These are phyloP conservation scores for Marmota monax DNA, from an alignment of 2,113 vertebrate genomes.

Conservation along the genomic window DNA sequence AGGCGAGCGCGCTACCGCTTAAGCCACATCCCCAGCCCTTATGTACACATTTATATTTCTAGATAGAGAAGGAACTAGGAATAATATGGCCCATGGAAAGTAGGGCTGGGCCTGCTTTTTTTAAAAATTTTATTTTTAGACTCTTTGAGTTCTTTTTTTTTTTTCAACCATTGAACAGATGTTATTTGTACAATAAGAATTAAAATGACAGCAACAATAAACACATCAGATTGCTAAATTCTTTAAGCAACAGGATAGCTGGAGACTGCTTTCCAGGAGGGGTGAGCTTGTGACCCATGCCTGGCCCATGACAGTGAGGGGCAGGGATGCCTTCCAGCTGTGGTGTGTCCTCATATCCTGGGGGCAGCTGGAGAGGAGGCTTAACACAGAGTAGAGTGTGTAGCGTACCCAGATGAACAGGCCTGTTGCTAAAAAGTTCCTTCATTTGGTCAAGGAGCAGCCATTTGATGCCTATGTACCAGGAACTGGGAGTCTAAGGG, in stretches of 20 bases:
- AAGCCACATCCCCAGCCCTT: too few relatives aligned
- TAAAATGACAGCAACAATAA: slow-evolving; percentile 43
- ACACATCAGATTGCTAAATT: background rate
- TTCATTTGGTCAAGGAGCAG: background rate
- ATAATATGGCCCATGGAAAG: background rate
- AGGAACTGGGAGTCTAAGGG: background rate
- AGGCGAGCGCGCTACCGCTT: too few relatives aligned
- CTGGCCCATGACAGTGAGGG: background rate
- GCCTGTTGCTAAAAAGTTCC: background rate
- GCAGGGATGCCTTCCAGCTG: slow-evolving; percentile 9
- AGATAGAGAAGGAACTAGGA: background rate
- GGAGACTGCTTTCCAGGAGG: background rate
- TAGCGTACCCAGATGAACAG: background rate
- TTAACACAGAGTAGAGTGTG: background rate
- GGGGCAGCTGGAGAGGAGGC: background rate
- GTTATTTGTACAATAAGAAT: slow-evolving; percentile 54
- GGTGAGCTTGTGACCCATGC: background rate
- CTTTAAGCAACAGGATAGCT: background rate
- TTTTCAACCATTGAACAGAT: background rate
- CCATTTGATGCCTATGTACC: background rate
- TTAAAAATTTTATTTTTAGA: accelerated
- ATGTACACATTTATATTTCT: background rate
- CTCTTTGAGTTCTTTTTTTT: background rate
- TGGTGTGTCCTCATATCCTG: background rate
- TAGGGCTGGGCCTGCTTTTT: background rate